Evolutionary conservation across 53 echinoderm and acorn worm species (phyloP), one percentile per base, ranked within the genome.

Genomic region (Glandiceps talaboti): DNA sequence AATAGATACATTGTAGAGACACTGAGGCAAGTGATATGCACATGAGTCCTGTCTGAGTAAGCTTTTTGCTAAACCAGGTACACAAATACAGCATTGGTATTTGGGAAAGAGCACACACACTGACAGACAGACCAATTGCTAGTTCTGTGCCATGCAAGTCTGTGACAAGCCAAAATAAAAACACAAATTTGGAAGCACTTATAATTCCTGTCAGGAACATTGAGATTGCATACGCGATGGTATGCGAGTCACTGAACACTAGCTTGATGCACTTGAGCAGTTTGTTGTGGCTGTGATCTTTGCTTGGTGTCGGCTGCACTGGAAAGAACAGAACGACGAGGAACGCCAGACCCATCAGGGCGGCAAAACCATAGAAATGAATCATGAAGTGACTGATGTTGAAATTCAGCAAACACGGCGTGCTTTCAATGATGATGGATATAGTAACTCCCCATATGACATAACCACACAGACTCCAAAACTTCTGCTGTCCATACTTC

Each of bases 141-240:
- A 89, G 79, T 33, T 93, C 94, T 25, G 87, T 79, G 32, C 99
- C 91, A 14, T 89, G 86, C 26, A 91, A 45, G 45, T 99, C 99
- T 72, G 91, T 91, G 31, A 99, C 81, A 29, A 83, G 77, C 99
- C 99, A 99, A 86, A 99, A 99, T 74, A 99, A 80, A 82, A 91
- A 99, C 31, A 77, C 82, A 28, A 80, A 81, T 30, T 81, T 82
- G 79, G 85, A 82, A 26, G 99, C 91, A 27, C 86, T 78, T n/a
- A 94, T 74, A 28, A 89, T 76, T 33, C 91, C 94, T 0, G 88
- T 79, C 6, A 99, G 26, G 27, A 99, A 29, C 75, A 89, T 86
- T 25, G 89, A 89, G 29, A 83, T 64, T 0, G 76, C 82, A 74
- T 93, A 87, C 1, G 89, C 84, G 29, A 82, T 76, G 14, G 87